Base-by-base conservation (phyloP, 2,113 vertebrate species). In the Grallaria varia region DNA sequence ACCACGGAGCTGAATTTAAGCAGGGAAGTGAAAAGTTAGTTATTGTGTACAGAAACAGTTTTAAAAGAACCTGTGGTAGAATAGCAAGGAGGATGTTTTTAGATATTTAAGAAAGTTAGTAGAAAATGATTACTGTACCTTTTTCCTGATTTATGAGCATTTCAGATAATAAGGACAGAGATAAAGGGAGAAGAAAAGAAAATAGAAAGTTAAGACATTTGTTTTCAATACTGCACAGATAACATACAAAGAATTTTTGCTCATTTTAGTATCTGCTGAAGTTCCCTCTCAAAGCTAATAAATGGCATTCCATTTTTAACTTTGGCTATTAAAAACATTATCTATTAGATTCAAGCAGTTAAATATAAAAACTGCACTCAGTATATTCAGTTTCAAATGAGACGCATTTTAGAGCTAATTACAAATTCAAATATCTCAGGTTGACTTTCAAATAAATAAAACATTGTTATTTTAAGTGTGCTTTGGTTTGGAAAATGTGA, bases 391-490 rank as follows among this genome's bases (percentile, higher is more conserved):
- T 90, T 97, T 96, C 89, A 77, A 94, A 79, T 79, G 78, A 91
- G 89, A 93, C 2, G 4, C 87, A 77, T 96, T 93, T 96, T 90
- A 95, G 69, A 92, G 82, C 66, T 94, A 97, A 97, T 97, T 95
- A 96, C 82, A 96, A 96, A 96, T 97, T 96, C 92, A 96, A 95
- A 78, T 97, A 75, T 95, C 96, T 96, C 91, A 97, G 95, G 93
- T 86, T 95, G 93, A 94, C 90, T 96, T 93, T 96, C 97, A 96
- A 97, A 98, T 98, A 98, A 98, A 98, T 97, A 98, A 95, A 95
- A 95, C 94, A 97, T 97, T 97, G 97, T 97, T 98, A 98, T 98
- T 98, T 24, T 98, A 98, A 97, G 96, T 88, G 91, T 96, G 97
- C 95, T 90, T 96, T 93, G 97, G 97, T 90, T 97, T 97, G 97